These are phyloP conservation scores for Empidonax alnorum DNA, from an alignment of 2,113 vertebrate genomes.

Conservation along the genomic window DNA sequence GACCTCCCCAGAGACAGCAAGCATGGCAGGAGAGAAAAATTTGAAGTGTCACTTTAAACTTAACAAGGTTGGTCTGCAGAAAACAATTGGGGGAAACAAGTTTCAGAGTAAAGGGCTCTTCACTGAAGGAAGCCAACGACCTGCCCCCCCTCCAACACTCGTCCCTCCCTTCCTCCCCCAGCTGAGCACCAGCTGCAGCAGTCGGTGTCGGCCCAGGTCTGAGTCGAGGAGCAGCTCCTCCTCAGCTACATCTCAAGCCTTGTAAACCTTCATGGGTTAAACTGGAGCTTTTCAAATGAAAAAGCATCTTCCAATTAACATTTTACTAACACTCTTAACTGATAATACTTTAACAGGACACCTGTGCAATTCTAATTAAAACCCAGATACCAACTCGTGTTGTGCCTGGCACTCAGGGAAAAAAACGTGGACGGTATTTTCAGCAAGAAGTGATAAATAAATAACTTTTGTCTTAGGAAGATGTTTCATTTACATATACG, in stretches of 20 bases:
- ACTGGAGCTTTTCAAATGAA: not conserved
- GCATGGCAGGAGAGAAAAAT: constrained; percentile 10
- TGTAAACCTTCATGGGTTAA: not conserved
- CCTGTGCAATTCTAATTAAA: not conserved
- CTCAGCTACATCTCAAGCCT: not conserved
- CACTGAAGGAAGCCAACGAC: constrained; percentile 36
- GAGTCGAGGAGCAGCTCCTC: not conserved
- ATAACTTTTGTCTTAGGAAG: not conserved
- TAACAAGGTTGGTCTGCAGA: constrained; percentile 3
- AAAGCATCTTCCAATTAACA: not conserved
- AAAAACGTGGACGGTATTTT: not conserved
- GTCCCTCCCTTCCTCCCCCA: constrained; percentile 52
- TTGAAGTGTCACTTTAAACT: constrained; percentile 50
- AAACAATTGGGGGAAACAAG: constrained; percentile 61
- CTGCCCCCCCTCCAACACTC: not conserved
- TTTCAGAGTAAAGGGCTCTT: constrained; percentile 53
- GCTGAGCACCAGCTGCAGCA: not conserved
- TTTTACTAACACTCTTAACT: not conserved
- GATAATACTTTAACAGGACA: not conserved
- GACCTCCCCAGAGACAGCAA: not conserved
- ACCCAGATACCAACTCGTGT: not conserved
- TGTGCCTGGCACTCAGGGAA: not conserved
- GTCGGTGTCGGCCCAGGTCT: not conserved
- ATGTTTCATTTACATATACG: not conserved
- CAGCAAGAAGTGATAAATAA: not conserved